Conservation (phyloP, 35 echinoderm and acorn worm species). For the Patiria miniata region DNA sequence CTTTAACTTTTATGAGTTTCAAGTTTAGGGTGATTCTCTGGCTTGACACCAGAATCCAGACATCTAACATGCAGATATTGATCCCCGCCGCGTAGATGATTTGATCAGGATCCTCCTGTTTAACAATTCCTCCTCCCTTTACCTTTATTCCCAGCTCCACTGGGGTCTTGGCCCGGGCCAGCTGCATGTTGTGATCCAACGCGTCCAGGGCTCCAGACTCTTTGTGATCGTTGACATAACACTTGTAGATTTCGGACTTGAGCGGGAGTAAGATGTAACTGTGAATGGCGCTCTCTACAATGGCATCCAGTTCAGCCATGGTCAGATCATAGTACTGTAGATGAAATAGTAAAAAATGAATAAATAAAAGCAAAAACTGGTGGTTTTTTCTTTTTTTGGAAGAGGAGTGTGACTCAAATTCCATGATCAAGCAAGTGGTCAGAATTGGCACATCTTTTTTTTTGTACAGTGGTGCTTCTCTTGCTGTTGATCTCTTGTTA, state of each 20-base stretch:
- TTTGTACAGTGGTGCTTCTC: not conserved
- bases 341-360: not conserved
- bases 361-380: not conserved
- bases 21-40: too few species aligned
- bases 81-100: too few species aligned
- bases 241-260: slow-evolving; percentile 72
- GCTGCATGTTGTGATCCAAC: slow-evolving; percentile 78
- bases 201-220: slow-evolving; percentile 71
- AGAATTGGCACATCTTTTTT: not conserved
- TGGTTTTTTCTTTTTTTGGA: not conserved
- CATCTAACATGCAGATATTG: too few species aligned
- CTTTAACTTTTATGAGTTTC: too few species aligned
- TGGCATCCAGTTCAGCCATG: slow-evolving; percentile 70
- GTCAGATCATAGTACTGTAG: slow-evolving; percentile 69
- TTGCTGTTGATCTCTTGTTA: too few species aligned
- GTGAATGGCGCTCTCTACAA: slow-evolving; percentile 87
- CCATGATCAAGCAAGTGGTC: not conserved
- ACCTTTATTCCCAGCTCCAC: slow-evolving; percentile 86
- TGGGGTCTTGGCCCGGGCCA: slow-evolving; percentile 61
- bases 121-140: not conserved
- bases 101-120: too few species aligned
- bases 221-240: slow-evolving; percentile 73
- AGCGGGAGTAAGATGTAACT: slow-evolving; percentile 62
- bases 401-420: not conserved
- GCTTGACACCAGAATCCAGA: too few species aligned